Percentiles rank a stretch among this genome's conserved stretches.
phyloP scores from a whole-genome alignment of 2,797 vertebrate genomes.

The Salarias fasciatus region DNA sequence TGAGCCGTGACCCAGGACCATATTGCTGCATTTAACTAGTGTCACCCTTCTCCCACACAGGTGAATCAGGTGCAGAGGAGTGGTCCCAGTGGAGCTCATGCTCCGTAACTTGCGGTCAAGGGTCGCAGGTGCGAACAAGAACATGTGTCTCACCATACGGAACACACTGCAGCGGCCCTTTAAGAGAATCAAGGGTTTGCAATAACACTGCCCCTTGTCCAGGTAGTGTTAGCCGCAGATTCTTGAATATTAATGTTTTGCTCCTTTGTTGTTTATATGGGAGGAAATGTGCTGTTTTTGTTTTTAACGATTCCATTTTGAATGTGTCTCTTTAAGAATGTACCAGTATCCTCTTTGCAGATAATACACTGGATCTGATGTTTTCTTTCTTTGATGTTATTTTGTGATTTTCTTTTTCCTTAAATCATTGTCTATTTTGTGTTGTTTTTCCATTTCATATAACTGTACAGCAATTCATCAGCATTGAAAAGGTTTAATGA shows the following conservation, averaged over 20 bases:
- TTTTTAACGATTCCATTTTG: slow-evolving; percentile 49
- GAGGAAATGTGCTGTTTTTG: slow-evolving; percentile 75
- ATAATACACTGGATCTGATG: slow-evolving; percentile 53
- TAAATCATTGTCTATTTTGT: slow-evolving; percentile 63
- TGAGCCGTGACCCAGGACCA: slow-evolving; percentile 71
- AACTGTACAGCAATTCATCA: slow-evolving; percentile 71
- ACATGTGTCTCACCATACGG: slow-evolving; percentile 99
- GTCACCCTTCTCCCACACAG: slow-evolving; percentile 96
- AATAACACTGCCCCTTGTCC: slow-evolving; percentile 99
- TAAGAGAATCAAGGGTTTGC: slow-evolving; percentile 99
- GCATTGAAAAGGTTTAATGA: slow-evolving; percentile 63
- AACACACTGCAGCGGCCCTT: slow-evolving; percentile 99
- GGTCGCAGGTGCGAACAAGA: slow-evolving; percentile 99
- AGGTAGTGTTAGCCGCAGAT: slow-evolving; percentile 99
- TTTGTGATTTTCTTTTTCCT: slow-evolving; percentile 55
- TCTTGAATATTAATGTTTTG: slow-evolving; percentile 80
- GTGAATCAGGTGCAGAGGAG: slow-evolving; percentile 99
- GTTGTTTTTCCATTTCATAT: slow-evolving; percentile 75
- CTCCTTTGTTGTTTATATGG: slow-evolving; percentile 72
- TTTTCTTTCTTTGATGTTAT: slow-evolving; percentile 61
- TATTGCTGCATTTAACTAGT: slow-evolving; percentile 89
- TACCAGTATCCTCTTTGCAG: slow-evolving; percentile 47
- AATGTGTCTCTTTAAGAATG: slow-evolving; percentile 67
- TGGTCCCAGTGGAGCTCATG: slow-evolving; percentile 99
- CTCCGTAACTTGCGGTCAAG: slow-evolving; percentile 99